Base-by-base conservation (phyloP, 1,140 invertebrate species). In the Odontomachus brunneus region DNA sequence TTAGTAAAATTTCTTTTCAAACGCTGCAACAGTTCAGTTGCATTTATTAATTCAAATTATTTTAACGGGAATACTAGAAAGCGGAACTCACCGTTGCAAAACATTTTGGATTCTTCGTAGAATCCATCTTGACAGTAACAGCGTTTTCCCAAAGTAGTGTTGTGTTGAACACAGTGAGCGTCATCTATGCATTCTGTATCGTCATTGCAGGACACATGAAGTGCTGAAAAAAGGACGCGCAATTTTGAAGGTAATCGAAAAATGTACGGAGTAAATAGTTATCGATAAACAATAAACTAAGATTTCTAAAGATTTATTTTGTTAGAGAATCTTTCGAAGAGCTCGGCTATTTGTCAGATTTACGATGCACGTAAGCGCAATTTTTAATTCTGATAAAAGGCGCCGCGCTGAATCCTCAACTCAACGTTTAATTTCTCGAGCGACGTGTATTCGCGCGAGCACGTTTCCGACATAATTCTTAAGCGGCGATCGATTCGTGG, bases 101-200 rank as follows among this genome's bases (percentile, higher is more conserved):
- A 80, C 29, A 90, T 85, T 17, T n/a, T 51, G 71, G 91, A 83
- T 12, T 92, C 92, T 82, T 94, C 93, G 14, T 83, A 84, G 75
- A 92, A 94, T 63, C 92, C 93, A 33, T 91, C 90, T 84, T 84
- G 90, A 60, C 94, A 95, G 33, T 91, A 90, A 87, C 94, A 95
- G 5, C 91, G 92, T 90, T 90, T 94, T n/a, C 89, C 92, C 38
- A 84, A 48, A 0, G 83, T 81, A 14, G 84, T 89, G 5, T 90
- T 91, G 7, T 86, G 91, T 0, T 90, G 84, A 15, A 88, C 55
- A 71, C 94, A 95, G 22, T 93, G 90, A 5, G 94, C 94, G n/a
- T 91, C 91, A 7, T 92, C 89, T 12, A 90, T 85, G 53, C 94
- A 95, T 69, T 94, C 94, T 0, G 84, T 72, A 62, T 94, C 87